Percentiles rank a stretch among this genome's conserved stretches.
Evolutionary conservation across 2,888 invertebrate genomes (phyloP).

Genomic region (Parnassius glacialis): DNA sequence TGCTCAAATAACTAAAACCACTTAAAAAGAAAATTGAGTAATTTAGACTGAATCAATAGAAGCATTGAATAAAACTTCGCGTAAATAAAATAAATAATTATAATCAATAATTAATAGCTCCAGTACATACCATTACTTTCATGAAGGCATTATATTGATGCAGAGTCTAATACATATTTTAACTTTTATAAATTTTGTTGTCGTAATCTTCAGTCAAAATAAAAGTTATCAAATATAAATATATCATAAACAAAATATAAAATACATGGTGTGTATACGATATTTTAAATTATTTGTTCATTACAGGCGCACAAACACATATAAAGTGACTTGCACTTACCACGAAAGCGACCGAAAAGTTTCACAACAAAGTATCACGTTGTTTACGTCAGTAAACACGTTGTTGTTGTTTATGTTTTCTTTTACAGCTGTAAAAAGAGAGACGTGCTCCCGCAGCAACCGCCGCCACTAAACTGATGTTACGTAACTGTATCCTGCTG

Average conservation of each 20-base stretch:
- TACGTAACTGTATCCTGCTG: constrained; percentile 72
- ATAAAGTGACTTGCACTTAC: constrained; percentile 30
- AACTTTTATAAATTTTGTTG: too few relatives aligned
- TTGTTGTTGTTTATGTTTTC: constrained; percentile 75
- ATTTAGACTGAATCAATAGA: too few relatives aligned
- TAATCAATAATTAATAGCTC: too few relatives aligned
- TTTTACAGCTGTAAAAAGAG: constrained; percentile 30
- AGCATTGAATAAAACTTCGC: too few relatives aligned
- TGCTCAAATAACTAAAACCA: too few relatives aligned
- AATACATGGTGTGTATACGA: constrained; percentile 15
- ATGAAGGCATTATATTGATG: too few relatives aligned
- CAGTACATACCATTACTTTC: too few relatives aligned
- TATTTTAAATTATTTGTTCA: background rate
- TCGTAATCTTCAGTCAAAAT: background rate
- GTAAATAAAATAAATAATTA: too few relatives aligned
- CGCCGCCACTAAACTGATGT: constrained; percentile 64
- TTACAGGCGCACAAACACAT: constrained; percentile 19
- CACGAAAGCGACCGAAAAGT: constrained; percentile 42
- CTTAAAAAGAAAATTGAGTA: too few relatives aligned
- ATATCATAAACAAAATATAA: constrained; percentile 20
- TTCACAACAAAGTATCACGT: constrained; percentile 35
- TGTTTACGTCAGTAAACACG: constrained; percentile 76
- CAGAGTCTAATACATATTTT: too few relatives aligned
- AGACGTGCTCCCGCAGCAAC: constrained; percentile 54
- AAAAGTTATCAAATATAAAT: background rate